These are phyloP conservation scores for Lordiphosa mommai DNA, from an alignment of 1,140 invertebrate species.

Conservation along the genomic window DNA sequence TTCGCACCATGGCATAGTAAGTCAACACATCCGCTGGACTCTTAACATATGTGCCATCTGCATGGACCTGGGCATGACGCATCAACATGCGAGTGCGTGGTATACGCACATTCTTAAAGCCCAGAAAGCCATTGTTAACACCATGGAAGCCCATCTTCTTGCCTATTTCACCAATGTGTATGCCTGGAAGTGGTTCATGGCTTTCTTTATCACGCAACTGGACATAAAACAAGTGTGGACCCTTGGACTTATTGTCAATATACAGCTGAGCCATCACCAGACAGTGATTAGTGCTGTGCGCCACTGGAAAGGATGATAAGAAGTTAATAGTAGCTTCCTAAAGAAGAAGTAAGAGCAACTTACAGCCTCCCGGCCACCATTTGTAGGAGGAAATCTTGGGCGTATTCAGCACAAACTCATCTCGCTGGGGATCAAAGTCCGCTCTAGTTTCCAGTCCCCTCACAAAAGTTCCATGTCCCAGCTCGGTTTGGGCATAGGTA, in stretches of 20 bases:
- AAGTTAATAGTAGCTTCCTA: background rate
- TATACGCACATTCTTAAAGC: slow-evolving; percentile 91
- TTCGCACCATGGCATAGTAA: slow-evolving; percentile 97
- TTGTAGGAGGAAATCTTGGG: slow-evolving; percentile 94
- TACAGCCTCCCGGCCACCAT: slow-evolving; percentile 96
- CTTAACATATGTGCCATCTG: slow-evolving; percentile 94
- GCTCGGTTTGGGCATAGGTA: slow-evolving; percentile 96
- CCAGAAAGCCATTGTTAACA: slow-evolving; percentile 94
- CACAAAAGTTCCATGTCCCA: slow-evolving; percentile 96
- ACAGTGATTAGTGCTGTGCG: slow-evolving; percentile 94
- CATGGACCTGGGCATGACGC: slow-evolving; percentile 92
- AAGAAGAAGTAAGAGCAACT: slow-evolving; percentile 81
- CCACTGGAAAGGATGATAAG: slow-evolving; percentile 83
- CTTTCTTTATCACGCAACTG: slow-evolving; percentile 93
- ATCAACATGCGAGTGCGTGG: slow-evolving; percentile 94
- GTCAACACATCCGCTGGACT: slow-evolving; percentile 91
- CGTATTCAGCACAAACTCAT: slow-evolving; percentile 94
- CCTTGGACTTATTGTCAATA: slow-evolving; percentile 89
- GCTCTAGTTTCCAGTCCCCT: slow-evolving; percentile 95
- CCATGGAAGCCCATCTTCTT: slow-evolving; percentile 94
- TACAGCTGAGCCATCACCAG: slow-evolving; percentile 93
- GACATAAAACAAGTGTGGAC: slow-evolving; percentile 95
- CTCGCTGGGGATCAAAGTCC: slow-evolving; percentile 90
- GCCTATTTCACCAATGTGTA: slow-evolving; percentile 96
- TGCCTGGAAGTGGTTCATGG: slow-evolving; percentile 91